Evolutionary conservation across 2,888 invertebrate species (phyloP), one percentile per base, ranked within the genome.

Genomic region (Phaonia tiefii): DNA sequence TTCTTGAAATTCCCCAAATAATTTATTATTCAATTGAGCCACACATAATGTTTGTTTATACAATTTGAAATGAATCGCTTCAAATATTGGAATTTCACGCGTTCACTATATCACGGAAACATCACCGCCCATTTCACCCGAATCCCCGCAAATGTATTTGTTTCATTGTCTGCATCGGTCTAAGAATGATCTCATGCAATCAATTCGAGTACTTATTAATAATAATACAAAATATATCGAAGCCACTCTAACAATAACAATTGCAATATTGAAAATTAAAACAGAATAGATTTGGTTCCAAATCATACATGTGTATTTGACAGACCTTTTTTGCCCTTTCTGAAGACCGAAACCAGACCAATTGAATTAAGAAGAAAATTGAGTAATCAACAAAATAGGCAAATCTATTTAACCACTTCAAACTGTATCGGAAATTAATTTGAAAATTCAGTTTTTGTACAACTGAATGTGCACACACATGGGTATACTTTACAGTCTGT

Each of bases 151-250:
- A 13, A 56, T 26, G n/a, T 15, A 58, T 58, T 1, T 37, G 58
- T 7, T 26, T 15, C 26, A 10, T 56, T 58, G 15, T 58, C n/a
- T 37, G 58, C 20, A 20, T 51, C 51, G 51, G 51, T 31, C 8
- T 31, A 3, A 11, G 15, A 26, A 58, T 58, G 58, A 58, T n/a
- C 31, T 58, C 58, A 58, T 58, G 11, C 37, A 15, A 58, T 58
- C 58, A 10, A 10, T n/a, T n/a, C n/a, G n/a, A n/a, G n/a, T 71
- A 10, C 26, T 37, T 44, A 71, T 71, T 71, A 70, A 46, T 26
- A 42, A 70, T 70, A 15, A 17, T n/a, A n/a, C n/a, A n/a, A n/a
- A 67, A 67, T 31, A 67, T 31, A 20, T 66, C 58, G 4, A 56
- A 31, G 37, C 31, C 58, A 31, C 58, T 58, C 37, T 8, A 46